Base-by-base conservation (phyloP, 1,140 invertebrate genomes). In the Pissodes strobi region DNA sequence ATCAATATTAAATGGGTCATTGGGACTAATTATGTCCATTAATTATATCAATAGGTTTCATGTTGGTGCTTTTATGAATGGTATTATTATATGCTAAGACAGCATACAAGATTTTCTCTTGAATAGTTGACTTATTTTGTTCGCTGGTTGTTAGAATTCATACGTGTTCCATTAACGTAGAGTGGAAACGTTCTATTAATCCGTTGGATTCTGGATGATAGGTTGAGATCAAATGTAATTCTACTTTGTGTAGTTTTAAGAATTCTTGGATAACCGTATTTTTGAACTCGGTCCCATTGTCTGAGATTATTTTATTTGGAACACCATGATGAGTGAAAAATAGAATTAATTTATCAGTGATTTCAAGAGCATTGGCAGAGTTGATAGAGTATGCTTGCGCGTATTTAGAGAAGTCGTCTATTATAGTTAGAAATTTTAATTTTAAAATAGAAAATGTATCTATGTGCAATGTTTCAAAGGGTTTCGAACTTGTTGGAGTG, bases 121-220 rank as follows among this genome's bases (percentile, higher is more conserved):
- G n/a, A n/a, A n/a, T n/a, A n/a, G n/a, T n/a, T n/a, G n/a, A n/a
- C n/a, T n/a, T n/a, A n/a, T n/a, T n/a, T n/a, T n/a, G n/a, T n/a
- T n/a, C n/a, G n/a, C n/a, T n/a, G n/a, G n/a, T n/a, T n/a, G n/a
- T n/a, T n/a, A n/a, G n/a, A n/a, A n/a, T n/a, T n/a, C n/a, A n/a
- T n/a, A n/a, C n/a, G n/a, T n/a, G n/a, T n/a, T n/a, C n/a, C n/a
- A n/a, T n/a, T n/a, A n/a, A n/a, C n/a, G n/a, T n/a, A n/a, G n/a
- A n/a, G n/a, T n/a, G n/a, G n/a, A n/a, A n/a, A n/a, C n/a, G n/a
- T n/a, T n/a, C n/a, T n/a, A n/a, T n/a, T n/a, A n/a, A n/a, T n/a
- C n/a, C n/a, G n/a, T 72, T 77, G 2, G 74, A 76, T 57, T 75
- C 71, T 1, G 74, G 73, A 21, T 73, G 75, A 41, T 73, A 59